Percentiles rank a stretch among this genome's conserved stretches.
These are phyloP conservation scores for Hippolais icterina DNA, from an alignment of 2,113 vertebrate species.

Conservation along the genomic window DNA sequence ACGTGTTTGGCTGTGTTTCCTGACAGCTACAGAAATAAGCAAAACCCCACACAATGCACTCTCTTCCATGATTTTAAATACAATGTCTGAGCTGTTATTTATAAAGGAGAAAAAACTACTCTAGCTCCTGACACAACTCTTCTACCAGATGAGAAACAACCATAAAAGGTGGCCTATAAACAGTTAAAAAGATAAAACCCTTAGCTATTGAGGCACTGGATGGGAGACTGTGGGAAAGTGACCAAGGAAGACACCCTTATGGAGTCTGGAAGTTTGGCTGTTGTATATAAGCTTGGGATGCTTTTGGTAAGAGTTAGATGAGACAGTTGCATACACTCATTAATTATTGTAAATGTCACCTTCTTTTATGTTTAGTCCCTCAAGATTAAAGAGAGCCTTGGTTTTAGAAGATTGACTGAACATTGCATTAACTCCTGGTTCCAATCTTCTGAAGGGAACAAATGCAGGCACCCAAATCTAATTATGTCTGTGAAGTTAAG, in stretches of 20 bases:
- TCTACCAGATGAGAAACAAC: neutral
- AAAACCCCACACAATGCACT: neutral
- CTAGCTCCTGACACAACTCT: neutral
- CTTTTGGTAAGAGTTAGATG: neutral
- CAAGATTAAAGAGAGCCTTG: slow-evolving; percentile 6
- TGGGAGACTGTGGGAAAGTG: neutral
- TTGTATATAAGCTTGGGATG: neutral
- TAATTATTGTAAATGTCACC: slow-evolving; percentile 33
- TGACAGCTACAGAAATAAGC: neutral
- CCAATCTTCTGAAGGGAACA: neutral
- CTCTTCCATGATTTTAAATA: neutral
- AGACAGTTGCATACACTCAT: neutral
- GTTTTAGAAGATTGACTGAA: slow-evolving; percentile 28
- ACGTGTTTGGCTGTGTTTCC: neutral
- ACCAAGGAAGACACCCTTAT: neutral
- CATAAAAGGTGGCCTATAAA: neutral
- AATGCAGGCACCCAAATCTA: slow-evolving; percentile 8
- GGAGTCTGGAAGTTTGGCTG: neutral
- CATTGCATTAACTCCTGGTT: neutral
- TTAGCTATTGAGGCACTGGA: neutral
- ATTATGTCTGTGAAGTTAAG: slow-evolving; percentile 14
- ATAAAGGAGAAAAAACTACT: neutral
- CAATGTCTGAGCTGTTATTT: neutral
- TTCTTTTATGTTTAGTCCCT: slow-evolving; percentile 21
- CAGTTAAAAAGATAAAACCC: neutral